Evolutionary conservation across 2,888 invertebrate species (phyloP), one percentile per base, ranked within the genome.

Genomic region (Drosophila villosipedis): DNA sequence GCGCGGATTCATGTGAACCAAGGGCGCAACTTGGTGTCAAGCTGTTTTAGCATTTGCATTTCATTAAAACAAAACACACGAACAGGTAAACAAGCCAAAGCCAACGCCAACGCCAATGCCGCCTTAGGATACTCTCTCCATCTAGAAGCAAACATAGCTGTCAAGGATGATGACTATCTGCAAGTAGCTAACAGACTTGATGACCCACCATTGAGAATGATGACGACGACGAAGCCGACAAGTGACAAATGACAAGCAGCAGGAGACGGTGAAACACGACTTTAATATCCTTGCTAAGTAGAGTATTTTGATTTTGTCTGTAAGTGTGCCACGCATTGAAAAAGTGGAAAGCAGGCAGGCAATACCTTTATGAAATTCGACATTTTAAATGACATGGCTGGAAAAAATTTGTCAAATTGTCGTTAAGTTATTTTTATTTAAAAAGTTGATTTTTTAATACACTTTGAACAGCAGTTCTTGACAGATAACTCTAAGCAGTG

Each of bases 11-110:
- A 61, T 35, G 22, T 30, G 49, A 50, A 55, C 33, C 54, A 69
- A 65, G 60, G 71, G 55, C 70, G 54, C 49, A 62, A 58, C 53
- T 76, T 62, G 54, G 58, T 31, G 57, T 22, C 35, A 63, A 22
- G 61, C 71, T 68, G 73, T 30, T 78, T 87, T 80, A 80, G 84
- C 91, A 87, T 87, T 87, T 87, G 84, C 82, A 90, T 90, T 90
- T 89, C 87, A 90, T 87, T 90, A 90, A 84, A 82, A 87, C 61
- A 90, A 84, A 82, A 89, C 58, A 71, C 65, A 71, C 59, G 76
- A 72, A 73, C 68, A 75, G 84, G 87, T 79, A 81, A 80, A 83
- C 84, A 86, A 82, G 76, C 47, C 59, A 62, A 54, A 60, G 59
- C 65, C 43, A 60, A 61, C 28, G 22, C 6, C 22, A 60, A 60